Evolutionary conservation across 2,888 invertebrate species (phyloP).

Genomic region (Oeneis ivallda): DNA sequence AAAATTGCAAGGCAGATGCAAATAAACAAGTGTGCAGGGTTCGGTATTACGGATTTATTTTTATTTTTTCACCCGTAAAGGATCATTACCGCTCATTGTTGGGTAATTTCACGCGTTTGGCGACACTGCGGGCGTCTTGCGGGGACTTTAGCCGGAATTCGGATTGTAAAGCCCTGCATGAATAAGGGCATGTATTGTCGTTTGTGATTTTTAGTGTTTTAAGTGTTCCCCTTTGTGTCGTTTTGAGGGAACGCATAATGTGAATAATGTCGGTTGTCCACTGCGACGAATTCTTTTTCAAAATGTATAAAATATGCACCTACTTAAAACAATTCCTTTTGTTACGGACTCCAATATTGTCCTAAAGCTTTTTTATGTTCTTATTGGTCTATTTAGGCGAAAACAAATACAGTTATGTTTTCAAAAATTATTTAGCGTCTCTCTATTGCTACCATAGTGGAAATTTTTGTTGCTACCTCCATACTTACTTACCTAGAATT

Average conservation of each 20-base stretch:
- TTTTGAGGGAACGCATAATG: conserved; percentile 34
- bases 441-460: background rate
- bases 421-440: background rate
- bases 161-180: conserved; percentile 54
- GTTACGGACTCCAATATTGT: background rate
- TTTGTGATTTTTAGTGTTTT: conserved; percentile 47
- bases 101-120: conserved; percentile 77
- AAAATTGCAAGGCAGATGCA: conserved; percentile 38
- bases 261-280: conserved; percentile 38
- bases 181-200: conserved; percentile 52
- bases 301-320: conserved; percentile 15
- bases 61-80: conserved; percentile 71
- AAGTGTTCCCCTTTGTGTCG: conserved; percentile 41
- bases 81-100: conserved; percentile 76
- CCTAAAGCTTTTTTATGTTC: background rate
- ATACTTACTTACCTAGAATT: background rate
- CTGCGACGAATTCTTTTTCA: conserved; percentile 39
- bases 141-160: conserved; percentile 68
- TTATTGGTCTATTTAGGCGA: background rate
- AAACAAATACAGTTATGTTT: background rate
- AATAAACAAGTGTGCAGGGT: conserved; percentile 46
- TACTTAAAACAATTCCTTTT: conserved; percentile 31
- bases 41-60: conserved; percentile 65
- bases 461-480: background rate
- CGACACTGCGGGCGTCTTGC: conserved; percentile 73